phyloP scores from a whole-genome alignment of 2,113 vertebrate species.

The Serilophus lunatus region DNA sequence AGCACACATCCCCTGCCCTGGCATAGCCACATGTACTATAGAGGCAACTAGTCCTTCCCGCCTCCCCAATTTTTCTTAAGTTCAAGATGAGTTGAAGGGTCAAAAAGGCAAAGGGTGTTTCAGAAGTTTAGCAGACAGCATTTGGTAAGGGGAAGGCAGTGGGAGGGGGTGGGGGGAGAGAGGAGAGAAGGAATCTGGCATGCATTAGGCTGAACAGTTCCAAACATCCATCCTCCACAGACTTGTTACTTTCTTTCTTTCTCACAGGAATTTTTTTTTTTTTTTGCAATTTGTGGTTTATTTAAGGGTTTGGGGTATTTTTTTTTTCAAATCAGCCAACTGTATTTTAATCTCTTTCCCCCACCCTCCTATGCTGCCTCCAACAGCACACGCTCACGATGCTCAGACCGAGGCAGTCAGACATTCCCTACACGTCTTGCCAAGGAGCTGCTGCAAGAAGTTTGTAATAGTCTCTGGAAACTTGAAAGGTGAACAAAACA shows the following conservation, averaged over 20 bases:
- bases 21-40: background rate
- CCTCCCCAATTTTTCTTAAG: slow-evolving; percentile 75
- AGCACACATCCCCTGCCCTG: background rate
- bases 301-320: background rate
- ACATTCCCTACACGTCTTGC: background rate
- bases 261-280: slow-evolving; percentile 12
- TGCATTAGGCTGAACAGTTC: slow-evolving; percentile 70
- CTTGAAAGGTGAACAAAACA: background rate
- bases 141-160: slow-evolving; percentile 65
- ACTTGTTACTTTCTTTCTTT: slow-evolving; percentile 64
- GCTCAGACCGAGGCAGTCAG: background rate
- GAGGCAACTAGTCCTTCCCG: slow-evolving; percentile 53
- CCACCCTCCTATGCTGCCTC: background rate
- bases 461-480: background rate
- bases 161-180: slow-evolving; percentile 17
- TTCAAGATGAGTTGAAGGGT: slow-evolving; percentile 86
- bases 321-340: slow-evolving; percentile 15
- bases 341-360: slow-evolving; percentile 5
- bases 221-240: slow-evolving; percentile 68
- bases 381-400: background rate
- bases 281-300: slow-evolving; percentile 40
- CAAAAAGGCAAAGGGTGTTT: slow-evolving; percentile 85
- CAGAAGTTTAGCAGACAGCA: slow-evolving; percentile 82
- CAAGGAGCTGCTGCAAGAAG: background rate
- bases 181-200: slow-evolving; percentile 65